A percentile compares a stretch with the other conserved stretches of the same genome.
Conservation (phyloP, 1,140 invertebrate species). For the Meteorus sp. region DNA sequence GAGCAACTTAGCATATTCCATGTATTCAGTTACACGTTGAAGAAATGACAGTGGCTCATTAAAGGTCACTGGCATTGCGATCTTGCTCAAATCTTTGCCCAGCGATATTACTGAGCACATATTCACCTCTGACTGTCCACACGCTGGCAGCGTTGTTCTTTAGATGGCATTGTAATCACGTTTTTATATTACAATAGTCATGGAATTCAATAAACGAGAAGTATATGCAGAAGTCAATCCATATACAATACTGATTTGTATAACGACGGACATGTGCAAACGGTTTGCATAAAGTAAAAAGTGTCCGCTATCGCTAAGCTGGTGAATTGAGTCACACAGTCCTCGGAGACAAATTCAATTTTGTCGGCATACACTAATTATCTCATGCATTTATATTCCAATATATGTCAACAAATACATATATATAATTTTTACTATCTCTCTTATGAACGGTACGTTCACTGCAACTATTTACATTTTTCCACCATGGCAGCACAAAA, state of each 20-base stretch:
- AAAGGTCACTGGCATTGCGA: constrained; percentile 96
- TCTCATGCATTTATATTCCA: constrained; percentile 13
- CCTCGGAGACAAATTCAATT: constrained; percentile 17
- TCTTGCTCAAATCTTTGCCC: constrained; percentile 95
- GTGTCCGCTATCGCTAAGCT: constrained; percentile 16
- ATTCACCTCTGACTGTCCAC: constrained; percentile 89
- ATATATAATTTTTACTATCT: background rate
- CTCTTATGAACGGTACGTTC: too few species aligned
- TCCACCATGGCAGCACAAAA: too few species aligned
- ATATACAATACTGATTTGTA: background rate
- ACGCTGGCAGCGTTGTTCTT: constrained; percentile 80
- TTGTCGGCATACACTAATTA: constrained; percentile 5
- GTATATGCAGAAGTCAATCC: constrained; percentile 8
- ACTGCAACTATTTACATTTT: too few species aligned
- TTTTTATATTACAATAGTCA: background rate
- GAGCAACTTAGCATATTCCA: constrained; percentile 91
- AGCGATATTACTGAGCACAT: constrained; percentile 94
- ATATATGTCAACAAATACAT: too few species aligned
- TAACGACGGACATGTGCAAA: constrained; percentile 17
- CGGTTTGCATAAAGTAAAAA: constrained; percentile 17
- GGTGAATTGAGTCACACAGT: background rate
- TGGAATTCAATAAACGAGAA: constrained; percentile 39
- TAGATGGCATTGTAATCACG: constrained; percentile 6
- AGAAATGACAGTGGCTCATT: constrained; percentile 96
- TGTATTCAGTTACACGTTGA: constrained; percentile 91